Conservation (phyloP, 2,888 invertebrate genomes). For the Macrophya alboannulata region DNA sequence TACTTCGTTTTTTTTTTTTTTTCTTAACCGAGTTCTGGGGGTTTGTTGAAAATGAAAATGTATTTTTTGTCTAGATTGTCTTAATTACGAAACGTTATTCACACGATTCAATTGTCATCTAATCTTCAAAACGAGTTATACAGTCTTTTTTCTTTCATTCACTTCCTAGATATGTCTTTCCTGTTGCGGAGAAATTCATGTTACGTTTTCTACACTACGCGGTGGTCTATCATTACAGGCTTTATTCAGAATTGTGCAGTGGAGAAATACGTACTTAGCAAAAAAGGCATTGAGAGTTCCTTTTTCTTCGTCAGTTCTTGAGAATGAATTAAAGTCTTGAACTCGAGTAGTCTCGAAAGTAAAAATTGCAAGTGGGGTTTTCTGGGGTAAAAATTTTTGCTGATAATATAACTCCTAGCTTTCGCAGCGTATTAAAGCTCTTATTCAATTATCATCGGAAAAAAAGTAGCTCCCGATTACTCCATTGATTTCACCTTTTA, state of each 20-base stretch:
- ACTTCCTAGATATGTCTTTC: slow-evolving; percentile 41
- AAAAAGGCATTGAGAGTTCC: slow-evolving; percentile 18
- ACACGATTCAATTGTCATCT: slow-evolving; percentile 51
- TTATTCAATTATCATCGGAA: neutral
- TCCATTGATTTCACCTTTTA: neutral
- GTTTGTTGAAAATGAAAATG: neutral
- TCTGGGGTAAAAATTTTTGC: neutral
- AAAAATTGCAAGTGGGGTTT: neutral
- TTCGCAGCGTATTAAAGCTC: neutral
- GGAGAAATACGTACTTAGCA: slow-evolving; percentile 25
- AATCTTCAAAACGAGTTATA: slow-evolving; percentile 19
- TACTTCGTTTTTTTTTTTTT: neutral
- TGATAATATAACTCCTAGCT: neutral
- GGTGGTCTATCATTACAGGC: slow-evolving; percentile 39
- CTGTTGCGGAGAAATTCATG: slow-evolving; percentile 47
- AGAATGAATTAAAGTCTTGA: slow-evolving; percentile 35
- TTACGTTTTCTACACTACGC: slow-evolving; percentile 39
- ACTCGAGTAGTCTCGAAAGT: slow-evolving; percentile 25
- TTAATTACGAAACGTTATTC: slow-evolving; percentile 46
- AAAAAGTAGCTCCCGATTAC: neutral
- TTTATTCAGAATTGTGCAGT: slow-evolving; percentile 27
- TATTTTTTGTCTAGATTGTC: slow-evolving; percentile 15
- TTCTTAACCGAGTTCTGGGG: neutral
- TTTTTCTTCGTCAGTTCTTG: slow-evolving; percentile 25
- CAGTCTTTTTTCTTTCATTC: neutral